Percentiles rank a stretch among this genome's conserved stretches.
Conservation (phyloP, 1,140 invertebrate genomes). For the Drosophila albomicans region DNA sequence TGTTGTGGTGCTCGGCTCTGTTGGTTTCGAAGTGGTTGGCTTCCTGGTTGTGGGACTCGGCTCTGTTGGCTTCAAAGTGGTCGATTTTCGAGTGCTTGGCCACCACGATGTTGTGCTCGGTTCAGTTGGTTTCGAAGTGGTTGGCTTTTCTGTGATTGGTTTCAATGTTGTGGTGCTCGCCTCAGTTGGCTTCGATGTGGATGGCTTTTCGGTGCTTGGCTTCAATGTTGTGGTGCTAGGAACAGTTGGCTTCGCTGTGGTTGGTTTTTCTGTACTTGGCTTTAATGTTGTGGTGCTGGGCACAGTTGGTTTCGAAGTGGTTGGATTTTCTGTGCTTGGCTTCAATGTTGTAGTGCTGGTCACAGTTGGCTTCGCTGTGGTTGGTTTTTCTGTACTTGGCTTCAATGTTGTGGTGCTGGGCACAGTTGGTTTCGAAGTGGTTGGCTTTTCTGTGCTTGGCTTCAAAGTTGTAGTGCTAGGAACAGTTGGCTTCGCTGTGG, state of each 20-base stretch:
- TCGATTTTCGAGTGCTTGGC: background rate
- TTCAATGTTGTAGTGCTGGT: background rate
- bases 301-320: background rate
- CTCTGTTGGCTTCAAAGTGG: background rate
- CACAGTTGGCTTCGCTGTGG: background rate
- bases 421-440: background rate
- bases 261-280: background rate
- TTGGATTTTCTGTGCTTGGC: background rate
- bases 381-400: background rate
- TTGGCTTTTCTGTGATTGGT: slow-evolving; percentile 9
- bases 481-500: background rate
- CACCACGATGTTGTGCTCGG: background rate
- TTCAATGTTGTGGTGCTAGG: background rate
- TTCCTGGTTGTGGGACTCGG: background rate
- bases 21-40: background rate
- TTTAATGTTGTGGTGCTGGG: too few species aligned
- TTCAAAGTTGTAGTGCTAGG: background rate
- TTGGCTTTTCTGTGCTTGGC: background rate
- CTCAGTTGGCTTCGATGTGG: background rate
- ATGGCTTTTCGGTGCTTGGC: background rate
- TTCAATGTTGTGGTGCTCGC: background rate
- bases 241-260: background rate
- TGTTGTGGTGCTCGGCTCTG: background rate
- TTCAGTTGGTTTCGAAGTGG: background rate
- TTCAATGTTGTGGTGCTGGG: background rate